phyloP scores from a whole-genome alignment of 1,140 invertebrate species.

The Zeugodacus cucurbitae region DNA sequence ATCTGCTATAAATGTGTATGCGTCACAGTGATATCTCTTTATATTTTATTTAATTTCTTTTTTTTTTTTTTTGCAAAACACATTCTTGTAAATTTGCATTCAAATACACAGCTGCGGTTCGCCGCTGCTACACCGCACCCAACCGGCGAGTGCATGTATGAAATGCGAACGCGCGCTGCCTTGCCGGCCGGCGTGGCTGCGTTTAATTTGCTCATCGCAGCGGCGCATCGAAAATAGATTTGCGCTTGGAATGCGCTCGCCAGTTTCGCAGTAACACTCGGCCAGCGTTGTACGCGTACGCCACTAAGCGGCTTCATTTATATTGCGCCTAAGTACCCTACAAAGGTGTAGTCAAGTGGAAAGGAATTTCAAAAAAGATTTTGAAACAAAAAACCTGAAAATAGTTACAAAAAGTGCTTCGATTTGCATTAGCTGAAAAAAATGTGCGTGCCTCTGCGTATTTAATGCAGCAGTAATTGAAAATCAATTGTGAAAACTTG shows the following conservation, averaged over 20 bases:
- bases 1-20: background rate
- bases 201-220: background rate
- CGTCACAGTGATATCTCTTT: background rate
- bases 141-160: background rate
- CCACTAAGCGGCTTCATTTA: background rate
- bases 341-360: background rate
- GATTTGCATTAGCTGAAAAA: background rate
- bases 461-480: background rate
- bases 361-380: background rate
- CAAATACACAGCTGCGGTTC: background rate
- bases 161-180: background rate
- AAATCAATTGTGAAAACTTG: background rate
- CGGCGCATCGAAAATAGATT: slow-evolving; percentile 28
- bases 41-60: too few relatives aligned
- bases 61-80: background rate
- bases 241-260: slow-evolving; percentile 11
- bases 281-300: background rate
- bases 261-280: slow-evolving; percentile 4
- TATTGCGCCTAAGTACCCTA: background rate
- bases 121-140: background rate
- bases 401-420: background rate
- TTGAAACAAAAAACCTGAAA: background rate
- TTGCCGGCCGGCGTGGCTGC: background rate
- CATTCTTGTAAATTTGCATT: background rate
- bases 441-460: background rate